phyloP scores from a whole-genome alignment of 2,888 invertebrate genomes.

The Isoperla grammatica region DNA sequence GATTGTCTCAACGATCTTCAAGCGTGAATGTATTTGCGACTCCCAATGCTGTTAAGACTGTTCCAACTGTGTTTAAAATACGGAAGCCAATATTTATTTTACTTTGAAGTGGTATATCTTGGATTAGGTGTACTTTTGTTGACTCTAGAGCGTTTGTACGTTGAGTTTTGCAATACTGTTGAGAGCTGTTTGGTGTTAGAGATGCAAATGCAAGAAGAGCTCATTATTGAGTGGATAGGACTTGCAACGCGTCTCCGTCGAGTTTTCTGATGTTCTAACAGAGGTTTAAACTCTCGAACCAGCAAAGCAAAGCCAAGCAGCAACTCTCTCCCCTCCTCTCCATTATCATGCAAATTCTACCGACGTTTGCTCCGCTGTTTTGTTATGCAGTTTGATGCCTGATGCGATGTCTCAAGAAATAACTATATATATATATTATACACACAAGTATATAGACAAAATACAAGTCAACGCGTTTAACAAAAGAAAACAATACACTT shows the following conservation, averaged over 20 bases:
- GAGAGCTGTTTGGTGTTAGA: not conserved
- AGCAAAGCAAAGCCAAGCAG: not conserved
- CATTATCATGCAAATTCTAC: constrained; percentile 27
- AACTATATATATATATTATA: constrained; percentile 5
- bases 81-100: not conserved
- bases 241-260: not conserved
- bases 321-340: constrained; percentile 1
- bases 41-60: too few species aligned
- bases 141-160: not conserved
- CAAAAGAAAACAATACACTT: too few species aligned
- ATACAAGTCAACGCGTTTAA: too few species aligned
- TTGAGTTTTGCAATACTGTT: not conserved
- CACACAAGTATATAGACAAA: not conserved
- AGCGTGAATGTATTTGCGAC: too few species aligned
- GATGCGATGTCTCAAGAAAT: constrained; percentile 7
- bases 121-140: constrained; percentile 5
- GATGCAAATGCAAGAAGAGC: not conserved
- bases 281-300: not conserved
- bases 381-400: constrained; percentile 13
- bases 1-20: too few species aligned
- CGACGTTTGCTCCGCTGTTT: constrained; percentile 13
- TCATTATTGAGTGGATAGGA: constrained; percentile 4
- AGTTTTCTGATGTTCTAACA: constrained; percentile 1
- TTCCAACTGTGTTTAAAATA: too few species aligned
- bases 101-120: not conserved